Evolutionary conservation across 2,797 vertebrate genomes (phyloP).

Genomic region (Lemur catta): DNA sequence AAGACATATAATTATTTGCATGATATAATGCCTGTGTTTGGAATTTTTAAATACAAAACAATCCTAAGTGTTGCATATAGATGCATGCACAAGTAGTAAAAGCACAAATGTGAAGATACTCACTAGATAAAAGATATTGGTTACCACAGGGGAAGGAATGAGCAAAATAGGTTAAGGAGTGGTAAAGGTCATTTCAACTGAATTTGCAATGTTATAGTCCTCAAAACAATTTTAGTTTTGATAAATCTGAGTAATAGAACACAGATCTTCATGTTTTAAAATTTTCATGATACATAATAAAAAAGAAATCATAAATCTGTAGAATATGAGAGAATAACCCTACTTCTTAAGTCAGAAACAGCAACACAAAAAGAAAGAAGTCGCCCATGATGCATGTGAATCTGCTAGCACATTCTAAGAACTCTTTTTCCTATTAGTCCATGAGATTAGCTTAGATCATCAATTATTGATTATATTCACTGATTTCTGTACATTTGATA

Average conservation of each 20-base stretch:
- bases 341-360: slow-evolving; percentile 33
- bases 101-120: neutral
- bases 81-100: neutral
- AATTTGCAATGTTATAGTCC: neutral
- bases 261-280: slow-evolving; percentile 55
- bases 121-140: neutral
- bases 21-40: neutral
- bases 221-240: slow-evolving; percentile 59
- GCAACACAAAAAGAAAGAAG: neutral
- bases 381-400: neutral
- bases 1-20: neutral
- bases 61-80: neutral
- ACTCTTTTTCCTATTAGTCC: neutral
- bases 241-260: slow-evolving; percentile 56
- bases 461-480: neutral
- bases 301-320: slow-evolving; percentile 62
- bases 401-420: neutral
- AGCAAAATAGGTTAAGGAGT: neutral
- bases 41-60: neutral
- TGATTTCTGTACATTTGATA: neutral
- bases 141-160: neutral
- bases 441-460: neutral
- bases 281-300: slow-evolving; percentile 63
- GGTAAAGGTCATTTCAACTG: neutral
- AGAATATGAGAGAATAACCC: slow-evolving; percentile 42